These are phyloP conservation scores for Meloidogyne floridensis DNA, from an alignment of 1,140 invertebrate species.

Conservation along the genomic window DNA sequence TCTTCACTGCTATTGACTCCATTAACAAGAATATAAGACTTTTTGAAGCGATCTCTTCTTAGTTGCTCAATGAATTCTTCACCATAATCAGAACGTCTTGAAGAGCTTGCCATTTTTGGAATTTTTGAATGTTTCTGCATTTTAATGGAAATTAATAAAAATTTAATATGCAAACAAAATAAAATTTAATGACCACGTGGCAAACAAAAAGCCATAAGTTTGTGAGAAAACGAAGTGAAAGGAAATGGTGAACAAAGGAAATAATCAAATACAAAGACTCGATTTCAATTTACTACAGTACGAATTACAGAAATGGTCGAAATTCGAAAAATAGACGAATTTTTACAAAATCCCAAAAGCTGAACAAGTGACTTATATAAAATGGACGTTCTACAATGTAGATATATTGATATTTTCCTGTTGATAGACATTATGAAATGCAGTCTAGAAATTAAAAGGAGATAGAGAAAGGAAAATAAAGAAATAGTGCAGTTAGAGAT, in stretches of 20 bases:
- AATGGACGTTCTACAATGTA: too few species aligned
- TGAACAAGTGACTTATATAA: too few species aligned
- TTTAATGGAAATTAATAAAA: neutral
- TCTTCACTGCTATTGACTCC: conserved; percentile 20
- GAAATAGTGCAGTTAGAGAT: too few species aligned
- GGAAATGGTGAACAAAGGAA: too few species aligned
- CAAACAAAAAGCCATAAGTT: neutral
- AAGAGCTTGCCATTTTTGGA: conserved; percentile 18
- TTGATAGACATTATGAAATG: too few species aligned
- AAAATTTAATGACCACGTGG: conserved; percentile 1
- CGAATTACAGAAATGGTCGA: neutral
- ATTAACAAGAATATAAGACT: conserved; percentile 26
- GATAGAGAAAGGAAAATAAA: too few species aligned
- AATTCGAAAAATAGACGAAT: neutral
- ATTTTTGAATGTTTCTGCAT: neutral
- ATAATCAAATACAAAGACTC: neutral
- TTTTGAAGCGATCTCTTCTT: conserved; percentile 23
- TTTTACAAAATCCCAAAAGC: too few species aligned
- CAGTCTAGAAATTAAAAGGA: too few species aligned
- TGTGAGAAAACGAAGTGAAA: too few species aligned
- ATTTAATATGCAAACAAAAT: neutral
- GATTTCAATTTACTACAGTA: neutral
- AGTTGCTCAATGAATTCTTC: conserved; percentile 27
- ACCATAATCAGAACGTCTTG: conserved; percentile 17
- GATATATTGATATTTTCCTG: too few species aligned